Percentiles rank a stretch among this genome's conserved stretches.
Conservation (phyloP, 2,113 vertebrate species). For the Thalassarche chlororhynchos region DNA sequence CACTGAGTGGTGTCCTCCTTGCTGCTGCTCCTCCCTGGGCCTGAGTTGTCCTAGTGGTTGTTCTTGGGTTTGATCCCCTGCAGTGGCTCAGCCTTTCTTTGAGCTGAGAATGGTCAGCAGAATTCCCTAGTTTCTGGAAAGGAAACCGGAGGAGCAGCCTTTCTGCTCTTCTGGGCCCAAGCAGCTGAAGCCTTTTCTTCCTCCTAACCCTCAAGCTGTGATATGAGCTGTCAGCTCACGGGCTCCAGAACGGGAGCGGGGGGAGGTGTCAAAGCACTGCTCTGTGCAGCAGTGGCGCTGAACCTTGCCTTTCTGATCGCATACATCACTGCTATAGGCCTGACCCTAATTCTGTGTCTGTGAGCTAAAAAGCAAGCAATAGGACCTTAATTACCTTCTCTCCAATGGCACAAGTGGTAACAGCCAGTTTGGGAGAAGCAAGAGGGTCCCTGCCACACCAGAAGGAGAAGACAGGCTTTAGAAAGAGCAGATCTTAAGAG, state of each 20-base stretch:
- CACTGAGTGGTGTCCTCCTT: not conserved
- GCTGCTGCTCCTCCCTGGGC: not conserved
- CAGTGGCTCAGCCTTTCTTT: not conserved
- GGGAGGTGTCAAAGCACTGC: not conserved
- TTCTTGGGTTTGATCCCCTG: not conserved
- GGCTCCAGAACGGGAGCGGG: not conserved
- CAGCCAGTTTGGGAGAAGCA: not conserved
- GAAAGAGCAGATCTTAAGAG: not conserved
- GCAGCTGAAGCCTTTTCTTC: not conserved
- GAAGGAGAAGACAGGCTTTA: not conserved
- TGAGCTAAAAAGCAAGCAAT: not conserved
- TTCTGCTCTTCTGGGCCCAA: not conserved
- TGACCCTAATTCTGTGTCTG: not conserved
- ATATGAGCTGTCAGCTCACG: not conserved
- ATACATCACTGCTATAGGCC: not conserved
- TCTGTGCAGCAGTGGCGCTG: not conserved
- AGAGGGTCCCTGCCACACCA: not conserved
- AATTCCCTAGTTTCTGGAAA: not conserved
- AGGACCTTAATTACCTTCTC: not conserved
- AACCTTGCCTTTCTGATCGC: not conserved
- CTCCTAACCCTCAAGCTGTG: not conserved
- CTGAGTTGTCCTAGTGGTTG: not conserved
- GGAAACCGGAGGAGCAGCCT: not conserved
- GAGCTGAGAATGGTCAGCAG: not conserved
- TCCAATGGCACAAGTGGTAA: not conserved